Percentiles rank a stretch among this genome's conserved stretches.
These are phyloP conservation scores for Macroglossus sobrinus DNA, from an alignment of 2,113 vertebrate genomes.

Conservation along the genomic window DNA sequence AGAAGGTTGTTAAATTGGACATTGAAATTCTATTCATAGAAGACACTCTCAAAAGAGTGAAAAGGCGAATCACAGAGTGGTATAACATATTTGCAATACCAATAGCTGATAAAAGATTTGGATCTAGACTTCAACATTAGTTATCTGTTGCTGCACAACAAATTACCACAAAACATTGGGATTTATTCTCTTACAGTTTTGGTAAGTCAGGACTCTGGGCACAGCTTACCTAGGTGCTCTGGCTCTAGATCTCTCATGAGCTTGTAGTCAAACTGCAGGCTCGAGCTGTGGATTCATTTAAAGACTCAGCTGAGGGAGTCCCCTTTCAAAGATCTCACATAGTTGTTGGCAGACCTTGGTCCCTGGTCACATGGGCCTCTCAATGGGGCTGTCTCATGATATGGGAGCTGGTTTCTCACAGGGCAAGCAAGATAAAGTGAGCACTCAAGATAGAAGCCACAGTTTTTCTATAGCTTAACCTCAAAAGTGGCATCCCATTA, in stretches of 20 bases:
- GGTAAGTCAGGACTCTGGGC: background rate
- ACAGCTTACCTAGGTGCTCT: background rate
- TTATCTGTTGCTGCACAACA: background rate
- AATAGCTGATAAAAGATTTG: background rate
- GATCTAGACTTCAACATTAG: background rate
- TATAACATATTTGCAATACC: background rate
- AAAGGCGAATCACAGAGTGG: background rate
- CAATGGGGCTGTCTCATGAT: background rate
- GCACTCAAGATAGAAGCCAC: background rate
- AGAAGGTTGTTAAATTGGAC: background rate
- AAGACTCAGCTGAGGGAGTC: background rate
- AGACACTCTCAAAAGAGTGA: background rate
- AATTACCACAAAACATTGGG: background rate
- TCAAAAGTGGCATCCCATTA: background rate
- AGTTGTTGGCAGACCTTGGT: background rate
- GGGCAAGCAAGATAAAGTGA: background rate
- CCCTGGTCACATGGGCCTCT: background rate
- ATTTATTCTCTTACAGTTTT: background rate
- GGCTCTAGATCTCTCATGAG: background rate
- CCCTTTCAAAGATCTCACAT: background rate
- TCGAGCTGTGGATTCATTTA: background rate
- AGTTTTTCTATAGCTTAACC: background rate
- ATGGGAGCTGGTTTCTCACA: background rate
- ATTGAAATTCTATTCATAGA: background rate
- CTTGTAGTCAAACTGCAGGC: background rate